Base-by-base conservation (phyloP, 1,140 invertebrate genomes). In the Apis laboriosa region DNA sequence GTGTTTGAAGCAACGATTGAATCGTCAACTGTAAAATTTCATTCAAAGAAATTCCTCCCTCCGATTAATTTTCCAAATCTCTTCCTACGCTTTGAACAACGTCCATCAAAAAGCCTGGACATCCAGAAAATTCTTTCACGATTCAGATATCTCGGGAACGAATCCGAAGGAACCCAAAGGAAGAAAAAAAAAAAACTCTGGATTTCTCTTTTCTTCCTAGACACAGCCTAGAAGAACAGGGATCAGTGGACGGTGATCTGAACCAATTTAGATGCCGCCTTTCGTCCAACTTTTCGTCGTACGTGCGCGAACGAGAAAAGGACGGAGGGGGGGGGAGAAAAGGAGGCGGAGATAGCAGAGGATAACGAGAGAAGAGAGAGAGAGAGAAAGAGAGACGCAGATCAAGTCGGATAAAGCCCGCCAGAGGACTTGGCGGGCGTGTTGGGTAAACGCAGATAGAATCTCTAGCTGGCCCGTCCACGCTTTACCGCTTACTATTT, bases 401-500 rank as follows among this genome's bases (percentile, higher is more conserved):
- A 90, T 90, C 80, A 43, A 60, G 19, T 11, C 24, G 86, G 88
- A 88, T 89, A 87, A 87, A 80, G 81, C 80, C 84, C 77, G 55
- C 77, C 78, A 55, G 79, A 77, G 83, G 89, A 84, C 79, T 86
- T 83, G 67, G 67, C 88, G 74, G 83, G 80, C 84, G 89, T 89
- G 90, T 90, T 89, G 86, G 80, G 55, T 78, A 86, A 80, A 88
- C 64, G 68, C 49, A 84, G 89, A 90, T 90, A 88, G 75, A 88
- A 90, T 90, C 90, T 90, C 58, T 34, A 4, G 77, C 55, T 81
- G 77, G 72, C 21, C 17, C 82, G 81, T 84, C 74, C 72, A 83
- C 86, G 80, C 60, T 78, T 85, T 85, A 77, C 77, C 43, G 63
- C 63, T 66, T 15, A 19, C 76, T 79, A 85, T 88, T 88, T 83